Evolutionary conservation across 2,797 vertebrate species (phyloP).

Genomic region (Iguana delicatissima): DNA sequence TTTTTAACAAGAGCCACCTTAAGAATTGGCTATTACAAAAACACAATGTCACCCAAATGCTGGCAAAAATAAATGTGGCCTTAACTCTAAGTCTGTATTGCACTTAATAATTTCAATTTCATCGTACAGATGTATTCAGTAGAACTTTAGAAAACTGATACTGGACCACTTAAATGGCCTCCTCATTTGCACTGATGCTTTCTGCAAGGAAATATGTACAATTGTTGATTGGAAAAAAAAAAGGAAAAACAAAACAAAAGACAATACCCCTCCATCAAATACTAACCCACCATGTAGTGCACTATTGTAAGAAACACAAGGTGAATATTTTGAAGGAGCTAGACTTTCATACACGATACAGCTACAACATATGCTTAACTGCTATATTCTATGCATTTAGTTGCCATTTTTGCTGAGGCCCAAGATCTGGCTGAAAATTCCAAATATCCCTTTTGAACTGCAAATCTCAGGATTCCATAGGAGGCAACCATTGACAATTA

Average conservation of each 20-base stretch:
- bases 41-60: not conserved
- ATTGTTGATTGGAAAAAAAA: not conserved
- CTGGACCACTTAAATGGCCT: not conserved
- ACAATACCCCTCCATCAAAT: too few species aligned
- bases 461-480: too few species aligned
- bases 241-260: not conserved
- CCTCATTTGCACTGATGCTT: not conserved
- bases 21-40: not conserved
- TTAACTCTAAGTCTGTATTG: not conserved
- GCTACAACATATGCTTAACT: too few species aligned
- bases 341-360: too few species aligned
- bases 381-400: too few species aligned
- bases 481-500: too few species aligned
- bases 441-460: too few species aligned
- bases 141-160: not conserved
- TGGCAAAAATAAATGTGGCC: not conserved
- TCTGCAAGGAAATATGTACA: not conserved
- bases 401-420: too few species aligned
- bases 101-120: not conserved
- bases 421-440: too few species aligned
- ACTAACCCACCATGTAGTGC: not conserved
- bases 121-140: not conserved
- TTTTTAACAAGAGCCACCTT: not conserved
- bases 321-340: too few species aligned
- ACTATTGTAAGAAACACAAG: not conserved